A percentile compares a stretch with the other conserved stretches of the same genome.
Evolutionary conservation across 2,113 vertebrate genomes (phyloP).

Genomic region (Pomatostomus ruficeps): DNA sequence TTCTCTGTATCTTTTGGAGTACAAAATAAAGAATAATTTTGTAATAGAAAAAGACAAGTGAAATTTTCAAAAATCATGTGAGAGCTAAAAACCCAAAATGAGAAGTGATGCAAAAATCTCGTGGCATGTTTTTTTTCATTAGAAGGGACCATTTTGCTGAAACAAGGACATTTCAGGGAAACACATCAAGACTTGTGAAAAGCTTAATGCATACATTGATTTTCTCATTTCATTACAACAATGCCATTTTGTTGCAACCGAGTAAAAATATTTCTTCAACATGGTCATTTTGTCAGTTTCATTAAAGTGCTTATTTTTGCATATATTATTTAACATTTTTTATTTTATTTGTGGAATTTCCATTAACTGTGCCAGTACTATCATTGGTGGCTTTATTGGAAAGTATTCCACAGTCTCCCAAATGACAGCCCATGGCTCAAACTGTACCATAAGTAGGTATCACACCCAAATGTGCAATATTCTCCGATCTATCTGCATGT

Average conservation of each 20-base stretch:
- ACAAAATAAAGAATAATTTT: background rate
- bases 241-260: background rate
- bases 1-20: background rate
- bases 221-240: background rate
- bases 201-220: background rate
- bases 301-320: background rate
- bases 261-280: background rate
- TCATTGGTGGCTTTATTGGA: background rate
- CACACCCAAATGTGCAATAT: rapidly evolving
- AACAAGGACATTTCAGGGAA: background rate
- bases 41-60: background rate
- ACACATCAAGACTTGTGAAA: background rate
- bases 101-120: background rate
- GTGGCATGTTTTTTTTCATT: background rate
- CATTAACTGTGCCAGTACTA: background rate
- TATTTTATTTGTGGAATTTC: background rate
- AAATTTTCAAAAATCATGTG: background rate
- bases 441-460: background rate
- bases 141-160: background rate
- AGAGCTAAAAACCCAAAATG: background rate
- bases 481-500: background rate
- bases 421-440: background rate
- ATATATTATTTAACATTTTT: background rate
- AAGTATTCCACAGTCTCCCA: background rate
- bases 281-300: background rate